These are phyloP conservation scores for Saiga tatarica DNA, from an alignment of 2,113 vertebrate species.

Conservation along the genomic window DNA sequence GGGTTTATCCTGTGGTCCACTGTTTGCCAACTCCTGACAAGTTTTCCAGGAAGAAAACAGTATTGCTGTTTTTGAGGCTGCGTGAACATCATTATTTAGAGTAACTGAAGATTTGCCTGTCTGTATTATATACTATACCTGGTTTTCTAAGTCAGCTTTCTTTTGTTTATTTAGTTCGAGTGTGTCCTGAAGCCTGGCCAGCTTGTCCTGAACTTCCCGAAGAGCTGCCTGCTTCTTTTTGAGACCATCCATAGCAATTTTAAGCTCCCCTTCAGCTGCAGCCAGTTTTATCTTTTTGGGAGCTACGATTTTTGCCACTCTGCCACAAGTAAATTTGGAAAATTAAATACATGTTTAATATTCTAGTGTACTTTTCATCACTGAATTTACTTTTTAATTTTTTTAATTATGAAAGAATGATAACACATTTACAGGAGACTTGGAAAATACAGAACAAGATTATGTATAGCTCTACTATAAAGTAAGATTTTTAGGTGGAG, in stretches of 20 bases:
- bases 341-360: conserved; percentile 10
- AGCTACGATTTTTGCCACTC: conserved; percentile 90
- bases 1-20: neutral
- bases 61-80: accelerated
- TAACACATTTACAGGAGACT: neutral
- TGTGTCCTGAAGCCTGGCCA: conserved; percentile 84
- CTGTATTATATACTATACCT: conserved; percentile 77
- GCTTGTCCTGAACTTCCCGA: conserved; percentile 88
- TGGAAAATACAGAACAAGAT: neutral
- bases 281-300: conserved; percentile 90
- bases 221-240: conserved; percentile 89
- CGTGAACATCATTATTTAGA: neutral
- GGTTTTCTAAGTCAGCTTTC: conserved; percentile 89
- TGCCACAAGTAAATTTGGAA: conserved; percentile 69
- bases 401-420: neutral
- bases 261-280: conserved; percentile 85
- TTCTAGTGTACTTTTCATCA: neutral
- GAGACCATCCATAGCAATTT: conserved; percentile 86
- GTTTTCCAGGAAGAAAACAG: neutral
- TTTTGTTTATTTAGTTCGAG: conserved; percentile 89
- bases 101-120: too few species aligned
- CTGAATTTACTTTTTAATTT: neutral
- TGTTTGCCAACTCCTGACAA: neutral
- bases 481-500: neutral
- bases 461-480: neutral